Evolutionary conservation across 1,140 invertebrate genomes (phyloP).

Genomic region (Chlorops oryzae): DNA sequence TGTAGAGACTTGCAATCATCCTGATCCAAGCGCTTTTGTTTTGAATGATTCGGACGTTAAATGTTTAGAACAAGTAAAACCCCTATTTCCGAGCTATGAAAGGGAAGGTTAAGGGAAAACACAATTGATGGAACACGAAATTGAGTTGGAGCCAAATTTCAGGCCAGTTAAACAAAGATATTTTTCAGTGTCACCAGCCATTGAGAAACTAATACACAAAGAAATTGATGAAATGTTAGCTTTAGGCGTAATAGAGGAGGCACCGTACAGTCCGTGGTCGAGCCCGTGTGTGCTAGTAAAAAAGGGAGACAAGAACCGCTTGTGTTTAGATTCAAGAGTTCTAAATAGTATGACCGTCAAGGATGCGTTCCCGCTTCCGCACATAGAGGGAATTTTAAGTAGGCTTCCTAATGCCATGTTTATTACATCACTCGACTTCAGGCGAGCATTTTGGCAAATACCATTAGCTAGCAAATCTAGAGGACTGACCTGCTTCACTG

Average conservation of each 20-base stretch:
- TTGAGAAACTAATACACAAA: slow-evolving; percentile 12
- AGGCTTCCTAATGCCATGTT: slow-evolving; percentile 11
- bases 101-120: neutral
- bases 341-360: slow-evolving; percentile 8
- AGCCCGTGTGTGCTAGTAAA: slow-evolving; percentile 6
- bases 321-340: slow-evolving; percentile 11
- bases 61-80: neutral
- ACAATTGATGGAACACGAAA: neutral
- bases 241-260: slow-evolving; percentile 16
- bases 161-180: slow-evolving; percentile 9
- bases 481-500: slow-evolving; percentile 47
- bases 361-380: slow-evolving; percentile 11
- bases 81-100: neutral
- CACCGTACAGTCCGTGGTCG: slow-evolving; percentile 16
- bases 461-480: slow-evolving; percentile 19
- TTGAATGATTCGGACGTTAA: neutral
- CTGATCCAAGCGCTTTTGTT: neutral
- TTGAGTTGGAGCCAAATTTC: slow-evolving; percentile 1
- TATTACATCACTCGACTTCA: slow-evolving; percentile 6
- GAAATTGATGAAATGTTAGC: slow-evolving; percentile 17
- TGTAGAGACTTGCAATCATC: neutral
- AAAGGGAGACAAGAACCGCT: slow-evolving; percentile 8
- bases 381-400: slow-evolving; percentile 13
- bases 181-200: slow-evolving; percentile 14
- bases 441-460: slow-evolving; percentile 13